These are phyloP conservation scores for Scatophagus argus DNA, from an alignment of 2,113 vertebrate genomes.

Conservation along the genomic window DNA sequence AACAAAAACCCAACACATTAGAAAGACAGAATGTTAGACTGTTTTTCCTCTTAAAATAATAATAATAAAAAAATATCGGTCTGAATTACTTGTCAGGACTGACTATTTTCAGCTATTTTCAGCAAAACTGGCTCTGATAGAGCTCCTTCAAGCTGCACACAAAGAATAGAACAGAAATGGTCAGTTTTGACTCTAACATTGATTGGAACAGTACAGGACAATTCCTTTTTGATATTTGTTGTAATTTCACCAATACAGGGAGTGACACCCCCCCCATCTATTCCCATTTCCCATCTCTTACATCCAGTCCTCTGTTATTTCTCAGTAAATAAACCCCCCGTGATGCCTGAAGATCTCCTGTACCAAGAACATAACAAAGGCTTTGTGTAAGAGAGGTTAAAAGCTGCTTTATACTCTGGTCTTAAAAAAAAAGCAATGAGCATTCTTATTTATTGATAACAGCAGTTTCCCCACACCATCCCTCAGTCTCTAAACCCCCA, in stretches of 20 bases:
- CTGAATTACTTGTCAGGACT: neutral
- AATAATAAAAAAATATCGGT: neutral
- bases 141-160: neutral
- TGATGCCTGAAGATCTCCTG: slow-evolving; percentile 22
- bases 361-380: slow-evolving; percentile 52
- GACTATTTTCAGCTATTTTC: too few species aligned
- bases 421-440: slow-evolving; percentile 28
- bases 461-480: slow-evolving; percentile 44
- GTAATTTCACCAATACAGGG: slow-evolving; percentile 34
- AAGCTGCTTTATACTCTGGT: slow-evolving; percentile 39
- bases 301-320: slow-evolving; percentile 37
- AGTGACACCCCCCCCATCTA: slow-evolving; percentile 25
- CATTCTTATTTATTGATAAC: slow-evolving; percentile 65
- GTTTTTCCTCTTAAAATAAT: neutral
- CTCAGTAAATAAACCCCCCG: slow-evolving; percentile 42
- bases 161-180: neutral
- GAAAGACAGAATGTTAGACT: neutral
- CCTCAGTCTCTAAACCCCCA: slow-evolving; percentile 21
- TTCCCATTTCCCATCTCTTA: slow-evolving; percentile 31
- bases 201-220: slow-evolving; percentile 22
- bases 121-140: neutral
- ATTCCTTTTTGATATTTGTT: slow-evolving; percentile 34
- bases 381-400: slow-evolving; percentile 51
- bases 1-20: neutral
- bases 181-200: slow-evolving; percentile 14